Percentiles rank a stretch among this genome's conserved stretches.
phyloP scores from a whole-genome alignment of 2,113 vertebrate species.

The Ranitomeya variabilis region DNA sequence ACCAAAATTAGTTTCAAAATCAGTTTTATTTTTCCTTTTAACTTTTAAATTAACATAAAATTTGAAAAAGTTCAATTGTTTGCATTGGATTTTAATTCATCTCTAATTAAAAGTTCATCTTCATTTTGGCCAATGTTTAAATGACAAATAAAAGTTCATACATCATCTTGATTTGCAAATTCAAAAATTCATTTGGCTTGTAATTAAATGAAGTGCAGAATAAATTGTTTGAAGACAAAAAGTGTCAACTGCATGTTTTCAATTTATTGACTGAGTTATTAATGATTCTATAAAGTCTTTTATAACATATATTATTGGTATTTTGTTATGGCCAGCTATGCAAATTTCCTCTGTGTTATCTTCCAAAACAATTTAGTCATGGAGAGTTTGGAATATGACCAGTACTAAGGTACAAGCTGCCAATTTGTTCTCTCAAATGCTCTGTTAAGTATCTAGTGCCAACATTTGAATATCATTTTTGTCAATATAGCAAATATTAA shows the following conservation, averaged over 20 bases:
- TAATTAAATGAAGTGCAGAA: background rate
- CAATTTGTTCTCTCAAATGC: constrained; percentile 51
- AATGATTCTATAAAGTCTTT: constrained; percentile 29
- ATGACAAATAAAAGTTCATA: background rate
- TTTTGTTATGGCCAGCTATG: constrained; percentile 48
- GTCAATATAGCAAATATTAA: constrained; percentile 47
- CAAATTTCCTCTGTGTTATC: constrained; percentile 34
- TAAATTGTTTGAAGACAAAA: background rate
- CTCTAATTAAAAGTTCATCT: background rate
- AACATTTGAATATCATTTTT: constrained; percentile 52
- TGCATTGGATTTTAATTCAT: background rate
- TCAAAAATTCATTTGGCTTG: background rate
- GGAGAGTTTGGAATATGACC: constrained; percentile 49
- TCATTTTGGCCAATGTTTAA: background rate
- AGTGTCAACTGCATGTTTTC: background rate
- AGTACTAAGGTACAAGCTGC: constrained; percentile 51
- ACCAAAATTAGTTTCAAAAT: background rate
- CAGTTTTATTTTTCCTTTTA: background rate
- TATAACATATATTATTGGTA: constrained; percentile 30
- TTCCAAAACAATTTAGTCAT: constrained; percentile 51
- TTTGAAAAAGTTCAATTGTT: background rate
- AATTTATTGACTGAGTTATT: constrained; percentile 15
- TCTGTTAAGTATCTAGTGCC: constrained; percentile 38
- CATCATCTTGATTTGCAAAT: background rate
- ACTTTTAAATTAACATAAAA: background rate